These are phyloP conservation scores for Paramormyrops kingsleyae DNA, from an alignment of 2,113 vertebrate species.

Conservation along the genomic window DNA sequence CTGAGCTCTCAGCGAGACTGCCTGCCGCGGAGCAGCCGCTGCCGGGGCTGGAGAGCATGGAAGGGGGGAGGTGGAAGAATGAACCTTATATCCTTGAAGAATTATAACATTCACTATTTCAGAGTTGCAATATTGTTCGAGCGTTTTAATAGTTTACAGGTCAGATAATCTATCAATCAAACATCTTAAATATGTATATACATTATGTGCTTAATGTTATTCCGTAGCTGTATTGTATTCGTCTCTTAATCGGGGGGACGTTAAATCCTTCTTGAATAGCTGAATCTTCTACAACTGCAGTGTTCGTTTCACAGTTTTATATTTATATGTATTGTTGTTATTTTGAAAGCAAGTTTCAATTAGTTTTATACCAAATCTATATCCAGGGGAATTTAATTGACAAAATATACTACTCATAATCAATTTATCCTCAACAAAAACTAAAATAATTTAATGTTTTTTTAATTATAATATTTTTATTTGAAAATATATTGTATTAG, in stretches of 20 bases:
- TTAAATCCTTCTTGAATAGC: background rate
- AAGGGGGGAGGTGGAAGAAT: constrained; percentile 48
- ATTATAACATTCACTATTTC: constrained; percentile 44
- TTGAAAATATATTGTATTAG: background rate
- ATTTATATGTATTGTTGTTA: background rate
- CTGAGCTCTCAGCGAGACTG: constrained; percentile 47
- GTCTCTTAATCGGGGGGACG: background rate
- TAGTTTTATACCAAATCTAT: background rate
- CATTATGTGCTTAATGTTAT: background rate
- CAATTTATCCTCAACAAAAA: background rate
- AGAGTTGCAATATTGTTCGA: background rate
- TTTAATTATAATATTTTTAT: background rate
- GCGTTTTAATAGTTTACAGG: background rate
- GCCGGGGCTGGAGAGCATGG: constrained; percentile 43
- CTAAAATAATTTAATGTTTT: background rate
- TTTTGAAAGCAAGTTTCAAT: background rate
- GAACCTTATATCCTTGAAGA: constrained; percentile 44
- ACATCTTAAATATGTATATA: background rate
- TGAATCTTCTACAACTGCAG: background rate
- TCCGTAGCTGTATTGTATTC: background rate
- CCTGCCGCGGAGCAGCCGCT: constrained; percentile 49
- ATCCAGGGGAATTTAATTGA: background rate
- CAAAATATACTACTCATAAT: background rate
- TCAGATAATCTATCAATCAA: constrained; percentile 10
- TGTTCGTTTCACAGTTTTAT: background rate